A percentile compares a stretch with the other conserved stretches of the same genome.
Conservation (phyloP, 2,113 vertebrate genomes). For the Zingel zingel region DNA sequence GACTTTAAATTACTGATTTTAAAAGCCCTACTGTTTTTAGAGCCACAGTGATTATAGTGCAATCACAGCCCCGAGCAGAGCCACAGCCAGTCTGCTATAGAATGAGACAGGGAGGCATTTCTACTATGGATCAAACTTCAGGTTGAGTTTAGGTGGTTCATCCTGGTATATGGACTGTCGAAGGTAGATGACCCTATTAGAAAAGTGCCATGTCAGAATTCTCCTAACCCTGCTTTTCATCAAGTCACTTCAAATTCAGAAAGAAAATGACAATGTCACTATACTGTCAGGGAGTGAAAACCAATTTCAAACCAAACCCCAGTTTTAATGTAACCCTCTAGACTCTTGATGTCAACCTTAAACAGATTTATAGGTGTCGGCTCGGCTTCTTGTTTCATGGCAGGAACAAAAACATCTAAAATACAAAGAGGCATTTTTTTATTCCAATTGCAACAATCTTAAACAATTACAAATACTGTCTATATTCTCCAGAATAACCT, state of each 20-base stretch:
- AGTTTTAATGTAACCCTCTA: no score
- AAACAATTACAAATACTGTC: no score
- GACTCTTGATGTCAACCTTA: no score
- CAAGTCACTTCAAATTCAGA: not conserved
- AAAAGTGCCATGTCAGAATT: not conserved
- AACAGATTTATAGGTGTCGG: no score
- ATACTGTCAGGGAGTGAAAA: no score
- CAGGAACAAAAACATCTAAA: no score
- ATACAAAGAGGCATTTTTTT: no score
- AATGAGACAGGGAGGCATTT: not conserved
- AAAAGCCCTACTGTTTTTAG: slow-evolving; percentile 29
- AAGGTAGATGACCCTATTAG: not conserved
- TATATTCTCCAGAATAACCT: no score
- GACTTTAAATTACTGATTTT: slow-evolving; percentile 41
- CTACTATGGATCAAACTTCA: not conserved
- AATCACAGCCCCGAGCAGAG: slow-evolving; percentile 19
- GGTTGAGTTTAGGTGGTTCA: not conserved
- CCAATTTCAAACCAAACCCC: no score
- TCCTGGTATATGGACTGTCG: not conserved
- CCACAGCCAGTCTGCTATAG: not conserved
- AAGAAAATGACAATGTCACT: no score
- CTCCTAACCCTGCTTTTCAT: not conserved
- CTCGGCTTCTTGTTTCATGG: no score
- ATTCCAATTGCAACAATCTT: no score
- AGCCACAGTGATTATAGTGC: slow-evolving; percentile 31